Evolutionary conservation across 2,797 vertebrate genomes (phyloP).

Genomic region (Chelonia mydas): DNA sequence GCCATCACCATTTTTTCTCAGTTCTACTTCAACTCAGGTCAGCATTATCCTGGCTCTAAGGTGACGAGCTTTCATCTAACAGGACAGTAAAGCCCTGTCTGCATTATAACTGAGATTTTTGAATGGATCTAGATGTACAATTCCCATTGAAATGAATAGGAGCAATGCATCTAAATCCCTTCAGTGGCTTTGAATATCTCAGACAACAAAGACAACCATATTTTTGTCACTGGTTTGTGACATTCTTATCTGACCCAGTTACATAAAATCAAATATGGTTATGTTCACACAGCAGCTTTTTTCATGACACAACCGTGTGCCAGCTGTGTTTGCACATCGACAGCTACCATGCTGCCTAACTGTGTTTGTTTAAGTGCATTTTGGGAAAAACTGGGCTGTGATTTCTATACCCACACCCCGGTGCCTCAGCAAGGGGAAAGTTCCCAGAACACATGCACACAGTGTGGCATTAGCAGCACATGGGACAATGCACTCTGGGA

Average conservation of each 20-base stretch:
- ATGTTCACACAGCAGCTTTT: conserved; percentile 35
- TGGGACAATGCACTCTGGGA: rapidly evolving
- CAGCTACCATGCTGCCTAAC: neutral
- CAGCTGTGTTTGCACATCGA: neutral
- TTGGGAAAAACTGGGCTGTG: neutral
- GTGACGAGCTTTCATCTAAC: conserved; percentile 28
- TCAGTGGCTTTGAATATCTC: conserved; percentile 13
- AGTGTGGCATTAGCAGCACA: neutral
- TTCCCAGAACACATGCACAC: neutral
- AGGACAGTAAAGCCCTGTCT: conserved; percentile 48
- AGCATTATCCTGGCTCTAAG: conserved; percentile 56
- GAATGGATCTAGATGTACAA: conserved; percentile 47
- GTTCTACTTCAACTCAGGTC: conserved; percentile 49
- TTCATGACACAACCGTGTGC: neutral
- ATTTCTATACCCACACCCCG: neutral
- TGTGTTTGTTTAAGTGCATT: neutral
- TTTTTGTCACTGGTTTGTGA: conserved; percentile 6
- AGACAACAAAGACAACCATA: conserved; percentile 3
- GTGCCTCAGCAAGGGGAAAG: neutral
- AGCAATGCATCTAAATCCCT: conserved; percentile 8
- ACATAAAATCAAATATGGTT: conserved; percentile 13
- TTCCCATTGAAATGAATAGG: conserved; percentile 12
- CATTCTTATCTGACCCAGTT: conserved; percentile 52
- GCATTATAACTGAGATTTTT: conserved; percentile 10
- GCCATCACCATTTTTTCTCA: conserved; percentile 64